phyloP scores from a whole-genome alignment of 2,113 vertebrate genomes.

The Labrus mixtus region DNA sequence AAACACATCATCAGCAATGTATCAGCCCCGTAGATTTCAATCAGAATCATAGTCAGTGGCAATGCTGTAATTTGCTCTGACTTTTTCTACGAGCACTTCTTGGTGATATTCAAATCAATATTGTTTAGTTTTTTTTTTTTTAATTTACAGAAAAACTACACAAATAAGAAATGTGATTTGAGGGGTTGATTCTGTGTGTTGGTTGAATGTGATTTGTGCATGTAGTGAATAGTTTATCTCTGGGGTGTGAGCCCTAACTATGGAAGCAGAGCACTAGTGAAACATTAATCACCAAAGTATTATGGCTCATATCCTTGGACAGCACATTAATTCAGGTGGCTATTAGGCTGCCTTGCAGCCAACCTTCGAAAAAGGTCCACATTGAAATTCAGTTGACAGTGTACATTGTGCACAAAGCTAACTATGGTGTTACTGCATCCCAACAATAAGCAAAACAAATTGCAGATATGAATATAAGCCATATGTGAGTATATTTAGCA shows the following conservation, averaged over 20 bases:
- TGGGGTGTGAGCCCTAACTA: slow-evolving; percentile 77
- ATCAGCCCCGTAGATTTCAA: slow-evolving; percentile 80
- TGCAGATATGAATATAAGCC: slow-evolving; percentile 55
- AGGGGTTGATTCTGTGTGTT: slow-evolving; percentile 49
- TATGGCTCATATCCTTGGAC: slow-evolving; percentile 82
- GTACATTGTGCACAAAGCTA: slow-evolving; percentile 69
- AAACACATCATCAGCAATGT: slow-evolving; percentile 85
- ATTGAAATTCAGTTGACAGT: slow-evolving; percentile 80
- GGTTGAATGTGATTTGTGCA: slow-evolving; percentile 61
- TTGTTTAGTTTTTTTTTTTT: slow-evolving; percentile 69
- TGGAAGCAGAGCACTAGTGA: slow-evolving; percentile 73
- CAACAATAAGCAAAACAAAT: slow-evolving; percentile 68
- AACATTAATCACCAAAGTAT: slow-evolving; percentile 86
- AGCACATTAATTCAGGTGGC: slow-evolving; percentile 85
- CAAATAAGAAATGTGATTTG: slow-evolving; percentile 37
- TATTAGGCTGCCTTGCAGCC: slow-evolving; percentile 80
- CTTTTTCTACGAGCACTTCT: slow-evolving; percentile 80
- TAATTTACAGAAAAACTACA: slow-evolving; percentile 5
- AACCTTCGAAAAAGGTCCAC: slow-evolving; percentile 74
- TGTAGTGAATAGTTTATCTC: slow-evolving; percentile 80
- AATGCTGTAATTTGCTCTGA: slow-evolving; percentile 78
- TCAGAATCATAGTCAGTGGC: slow-evolving; percentile 80
- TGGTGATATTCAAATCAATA: slow-evolving; percentile 70
- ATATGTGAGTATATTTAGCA: slow-evolving; percentile 48
- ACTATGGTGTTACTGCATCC: slow-evolving; percentile 59